Percentiles rank a stretch among this genome's conserved stretches.
Conservation (phyloP, 2,888 invertebrate genomes). For the Tridacna crocea region DNA sequence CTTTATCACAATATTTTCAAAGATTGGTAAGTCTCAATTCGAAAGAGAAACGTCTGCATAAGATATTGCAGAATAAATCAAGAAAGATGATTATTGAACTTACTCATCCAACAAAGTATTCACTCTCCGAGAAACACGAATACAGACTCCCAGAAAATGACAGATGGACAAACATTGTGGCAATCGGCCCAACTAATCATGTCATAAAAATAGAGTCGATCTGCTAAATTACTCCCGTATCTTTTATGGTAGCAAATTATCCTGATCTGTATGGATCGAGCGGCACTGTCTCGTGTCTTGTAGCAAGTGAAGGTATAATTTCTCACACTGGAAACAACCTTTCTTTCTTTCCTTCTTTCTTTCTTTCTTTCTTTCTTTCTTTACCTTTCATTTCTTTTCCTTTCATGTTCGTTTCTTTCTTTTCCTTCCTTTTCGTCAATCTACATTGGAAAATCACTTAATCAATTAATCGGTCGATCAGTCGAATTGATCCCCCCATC, state of each 20-base stretch:
- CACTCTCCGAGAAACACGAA: not conserved
- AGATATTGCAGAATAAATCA: not conserved
- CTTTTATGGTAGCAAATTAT: constrained; percentile 8
- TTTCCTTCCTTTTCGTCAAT: no score
- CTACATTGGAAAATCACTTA: no score
- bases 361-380: not conserved
- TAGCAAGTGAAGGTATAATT: not conserved
- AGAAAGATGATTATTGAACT: not conserved
- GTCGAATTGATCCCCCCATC: no score
- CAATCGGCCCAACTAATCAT: constrained; percentile 7
- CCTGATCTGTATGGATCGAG: not conserved
- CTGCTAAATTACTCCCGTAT: not conserved
- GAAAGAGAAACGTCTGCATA: no score
- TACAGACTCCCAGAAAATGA: constrained; percentile 2
- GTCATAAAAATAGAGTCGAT: not conserved
- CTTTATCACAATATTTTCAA: no score
- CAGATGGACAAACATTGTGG: constrained; percentile 10
- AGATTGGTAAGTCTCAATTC: no score
- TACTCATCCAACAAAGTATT: not conserved
- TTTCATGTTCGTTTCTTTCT: not conserved
- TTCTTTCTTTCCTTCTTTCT: not conserved
- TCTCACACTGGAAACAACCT: not conserved
- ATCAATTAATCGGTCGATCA: not conserved
- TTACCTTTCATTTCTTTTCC: not conserved
- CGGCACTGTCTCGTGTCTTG: not conserved